A percentile compares a stretch with the other conserved stretches of the same genome.
These are phyloP conservation scores for Sminthurides aquaticus DNA, from an alignment of 2,888 invertebrate genomes.

Conservation along the genomic window DNA sequence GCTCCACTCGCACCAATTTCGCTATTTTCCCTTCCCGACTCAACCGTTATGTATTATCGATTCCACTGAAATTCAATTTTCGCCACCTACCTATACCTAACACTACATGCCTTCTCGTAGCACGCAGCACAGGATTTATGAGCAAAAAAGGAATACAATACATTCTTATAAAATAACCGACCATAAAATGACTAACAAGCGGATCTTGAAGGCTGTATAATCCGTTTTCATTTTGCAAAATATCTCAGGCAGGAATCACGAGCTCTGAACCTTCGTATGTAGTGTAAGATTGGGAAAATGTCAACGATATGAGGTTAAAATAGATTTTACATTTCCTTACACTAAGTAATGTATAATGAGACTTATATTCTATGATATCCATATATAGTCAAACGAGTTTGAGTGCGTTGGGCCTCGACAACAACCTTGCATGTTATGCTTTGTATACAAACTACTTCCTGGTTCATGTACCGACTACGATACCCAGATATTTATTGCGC, in stretches of 20 bases:
- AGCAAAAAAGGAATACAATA: not conserved
- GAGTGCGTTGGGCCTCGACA: conserved; percentile 1
- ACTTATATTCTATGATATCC: not conserved
- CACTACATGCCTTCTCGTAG: not conserved
- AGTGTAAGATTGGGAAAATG: not conserved
- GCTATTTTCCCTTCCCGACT: not conserved
- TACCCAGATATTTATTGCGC: not conserved
- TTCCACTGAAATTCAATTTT: not conserved
- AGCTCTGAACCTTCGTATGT: not conserved
- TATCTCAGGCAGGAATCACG: not conserved
- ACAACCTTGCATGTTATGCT: not conserved
- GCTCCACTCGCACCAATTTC: not conserved
- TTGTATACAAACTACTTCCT: not conserved
- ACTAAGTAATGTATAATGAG: not conserved
- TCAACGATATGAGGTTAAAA: not conserved
- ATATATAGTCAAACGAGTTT: not conserved
- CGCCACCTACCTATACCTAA: not conserved
- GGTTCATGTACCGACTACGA: not conserved
- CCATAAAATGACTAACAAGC: not conserved
- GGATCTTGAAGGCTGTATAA: not conserved
- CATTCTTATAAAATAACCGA: not conserved
- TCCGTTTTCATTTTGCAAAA: not conserved
- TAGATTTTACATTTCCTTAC: not conserved
- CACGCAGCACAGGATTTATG: not conserved
- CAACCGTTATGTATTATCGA: not conserved